phyloP scores from a whole-genome alignment of 2,113 vertebrate genomes.

The Tachuris rubrigastra region DNA sequence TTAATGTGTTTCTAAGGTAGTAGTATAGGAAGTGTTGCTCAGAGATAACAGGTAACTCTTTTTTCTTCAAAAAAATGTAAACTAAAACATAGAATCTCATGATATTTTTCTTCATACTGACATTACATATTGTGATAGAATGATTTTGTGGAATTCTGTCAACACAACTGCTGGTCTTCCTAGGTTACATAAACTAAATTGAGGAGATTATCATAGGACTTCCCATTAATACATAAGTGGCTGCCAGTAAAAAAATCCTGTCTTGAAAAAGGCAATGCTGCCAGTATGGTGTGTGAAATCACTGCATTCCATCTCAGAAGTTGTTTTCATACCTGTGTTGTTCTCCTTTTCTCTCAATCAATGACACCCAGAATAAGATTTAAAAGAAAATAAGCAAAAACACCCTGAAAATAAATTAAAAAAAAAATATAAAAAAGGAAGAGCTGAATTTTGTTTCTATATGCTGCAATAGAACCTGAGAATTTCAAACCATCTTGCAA shows the following conservation, averaged over 20 bases:
- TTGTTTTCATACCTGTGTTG: not conserved
- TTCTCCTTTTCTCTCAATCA: not conserved
- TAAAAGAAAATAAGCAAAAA: too few relatives aligned
- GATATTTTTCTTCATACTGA: not conserved
- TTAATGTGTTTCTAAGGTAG: not conserved
- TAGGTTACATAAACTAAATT: not conserved
- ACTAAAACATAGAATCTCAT: not conserved
- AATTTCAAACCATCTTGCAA: not conserved
- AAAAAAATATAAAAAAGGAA: not conserved
- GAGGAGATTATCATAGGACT: not conserved
- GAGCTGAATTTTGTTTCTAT: not conserved
- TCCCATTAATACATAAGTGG: not conserved
- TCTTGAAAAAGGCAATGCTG: not conserved
- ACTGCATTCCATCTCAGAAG: not conserved
- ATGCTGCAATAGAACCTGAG: not conserved
- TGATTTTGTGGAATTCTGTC: not conserved
- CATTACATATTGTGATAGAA: not conserved
- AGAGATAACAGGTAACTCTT: not conserved
- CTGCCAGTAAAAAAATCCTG: not conserved
- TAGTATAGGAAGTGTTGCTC: not conserved
- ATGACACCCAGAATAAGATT: not conserved
- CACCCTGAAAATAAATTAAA: not conserved
- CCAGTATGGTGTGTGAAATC: not conserved
- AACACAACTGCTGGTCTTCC: not conserved
- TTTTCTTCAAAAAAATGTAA: not conserved